A percentile compares a stretch with the other conserved stretches of the same genome.
These are phyloP conservation scores for Cryptoleucopteryx plumbea DNA, from an alignment of 2,113 vertebrate species.

Conservation along the genomic window DNA sequence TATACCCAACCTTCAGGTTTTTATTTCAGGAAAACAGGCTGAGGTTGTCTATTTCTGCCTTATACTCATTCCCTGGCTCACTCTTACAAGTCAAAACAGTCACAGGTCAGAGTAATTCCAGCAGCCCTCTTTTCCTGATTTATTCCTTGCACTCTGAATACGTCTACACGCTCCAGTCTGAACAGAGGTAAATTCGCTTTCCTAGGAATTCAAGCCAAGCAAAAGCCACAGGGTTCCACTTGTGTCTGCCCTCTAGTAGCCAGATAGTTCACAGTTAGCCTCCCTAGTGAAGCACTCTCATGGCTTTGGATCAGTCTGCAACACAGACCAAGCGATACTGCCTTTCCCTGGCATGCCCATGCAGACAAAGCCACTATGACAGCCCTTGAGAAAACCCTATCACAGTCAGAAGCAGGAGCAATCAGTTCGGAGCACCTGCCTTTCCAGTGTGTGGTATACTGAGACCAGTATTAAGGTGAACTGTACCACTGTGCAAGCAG, in stretches of 20 bases:
- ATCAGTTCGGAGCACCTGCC: background rate
- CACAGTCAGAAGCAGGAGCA: background rate
- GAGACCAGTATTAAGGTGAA: background rate
- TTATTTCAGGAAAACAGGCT: background rate
- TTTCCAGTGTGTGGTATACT: rapidly evolving
- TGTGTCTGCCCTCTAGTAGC: background rate
- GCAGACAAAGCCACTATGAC: background rate
- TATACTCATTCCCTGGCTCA: background rate
- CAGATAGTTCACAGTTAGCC: background rate
- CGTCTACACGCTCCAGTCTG: rapidly evolving
- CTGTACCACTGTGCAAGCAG: background rate
- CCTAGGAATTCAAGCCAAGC: background rate
- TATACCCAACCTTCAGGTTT: background rate
- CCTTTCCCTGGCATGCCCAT: background rate
- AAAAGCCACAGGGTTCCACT: background rate
- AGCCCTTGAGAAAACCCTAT: background rate
- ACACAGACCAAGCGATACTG: background rate
- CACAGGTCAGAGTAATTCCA: background rate
- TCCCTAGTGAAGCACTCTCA: background rate
- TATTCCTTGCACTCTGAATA: background rate
- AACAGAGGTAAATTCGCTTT: background rate
- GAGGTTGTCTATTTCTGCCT: background rate
- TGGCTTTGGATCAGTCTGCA: background rate
- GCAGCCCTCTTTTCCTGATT: background rate
- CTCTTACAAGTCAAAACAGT: background rate